Evolutionary conservation across 2,797 vertebrate species (phyloP).

Genomic region (Coendou prehensilis): DNA sequence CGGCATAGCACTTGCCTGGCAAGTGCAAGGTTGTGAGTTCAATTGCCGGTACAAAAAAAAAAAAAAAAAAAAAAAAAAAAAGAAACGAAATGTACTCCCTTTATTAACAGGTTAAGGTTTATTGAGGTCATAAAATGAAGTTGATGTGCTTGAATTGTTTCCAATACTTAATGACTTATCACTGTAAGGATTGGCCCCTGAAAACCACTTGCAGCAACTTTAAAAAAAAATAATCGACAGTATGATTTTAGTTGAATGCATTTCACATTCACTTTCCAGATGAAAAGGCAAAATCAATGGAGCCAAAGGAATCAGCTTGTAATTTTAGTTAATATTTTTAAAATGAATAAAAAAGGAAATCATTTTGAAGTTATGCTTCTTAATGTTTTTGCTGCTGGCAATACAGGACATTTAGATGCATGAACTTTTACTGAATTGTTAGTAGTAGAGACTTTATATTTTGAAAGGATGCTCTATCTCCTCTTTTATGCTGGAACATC

Average conservation of each 20-base stretch:
- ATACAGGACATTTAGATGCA: slow-evolving; percentile 1
- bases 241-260: slow-evolving; percentile 25
- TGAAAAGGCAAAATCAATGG: slow-evolving; percentile 35
- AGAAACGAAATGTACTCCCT: background rate
- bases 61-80: no score
- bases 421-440: slow-evolving; percentile 24
- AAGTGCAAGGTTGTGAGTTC: no score
- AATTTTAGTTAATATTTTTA: slow-evolving; percentile 12
- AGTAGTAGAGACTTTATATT: slow-evolving; percentile 23
- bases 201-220: slow-evolving; percentile 39
- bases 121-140: slow-evolving; percentile 19
- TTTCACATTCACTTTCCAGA: background rate
- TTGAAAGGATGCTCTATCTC: slow-evolving; percentile 83
- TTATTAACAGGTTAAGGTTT: slow-evolving; percentile 48
- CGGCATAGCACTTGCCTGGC: no score
- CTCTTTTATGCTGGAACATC: slow-evolving; percentile 70
- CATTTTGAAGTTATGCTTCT: slow-evolving; percentile 39
- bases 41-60: no score
- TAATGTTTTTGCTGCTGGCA: background rate
- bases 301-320: slow-evolving; percentile 27
- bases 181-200: background rate
- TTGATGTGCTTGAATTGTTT: slow-evolving; percentile 42
- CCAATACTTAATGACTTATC: background rate
- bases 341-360: background rate
- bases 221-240: background rate